Evolutionary conservation across 2,888 invertebrate species (phyloP), one percentile per base, ranked within the genome.

Genomic region (Reticulitermes lucifugus): DNA sequence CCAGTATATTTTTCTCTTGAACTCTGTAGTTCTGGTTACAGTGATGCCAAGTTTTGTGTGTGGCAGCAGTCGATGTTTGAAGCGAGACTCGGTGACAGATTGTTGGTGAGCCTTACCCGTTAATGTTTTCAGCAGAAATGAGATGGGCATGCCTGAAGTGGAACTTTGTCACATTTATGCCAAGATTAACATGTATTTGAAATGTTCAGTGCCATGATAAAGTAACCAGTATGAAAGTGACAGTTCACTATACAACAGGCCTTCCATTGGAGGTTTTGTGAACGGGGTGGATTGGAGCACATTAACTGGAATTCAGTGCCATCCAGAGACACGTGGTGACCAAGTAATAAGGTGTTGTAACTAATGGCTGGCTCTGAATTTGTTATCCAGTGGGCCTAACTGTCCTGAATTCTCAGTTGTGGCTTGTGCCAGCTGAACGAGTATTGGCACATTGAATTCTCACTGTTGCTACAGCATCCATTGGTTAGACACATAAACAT

Each of bases 51-150:
- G n/a, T 25, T 65, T n/a, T n/a, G n/a, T n/a, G 25, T 65, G 65
- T 73, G 73, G 77, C 29, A 77, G 46, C 51, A 22, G 77, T 77
- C 51, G 46, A 46, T 77, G 46, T 77, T 77, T 43, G 22, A 46
- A n/a, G 41, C n/a, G 51, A 46, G 77, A 77, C 77, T 46, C 43
- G 43, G 75, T 29, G 25, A 43, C 18, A 14, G 6, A 35, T 21
- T 46, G 35, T 35, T 77, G 12, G 7, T n/a, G 21, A 35, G 18
- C 14, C 25, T 25, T 65, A 10, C 12, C 7, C 65, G 1, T n/a
- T 12, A n/a, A 65, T 4, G n/a, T 65, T 25, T 65, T 65, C 9
- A 65, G 65, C 6, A 65, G 25, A 60, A 60, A n/a, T 35, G 35
- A 35, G 35, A 35, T 35, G 2, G 35, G 35, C 35, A 3, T 35